These are phyloP conservation scores for Lophura swinhoii DNA, from an alignment of 2,797 vertebrate species.

Conservation along the genomic window DNA sequence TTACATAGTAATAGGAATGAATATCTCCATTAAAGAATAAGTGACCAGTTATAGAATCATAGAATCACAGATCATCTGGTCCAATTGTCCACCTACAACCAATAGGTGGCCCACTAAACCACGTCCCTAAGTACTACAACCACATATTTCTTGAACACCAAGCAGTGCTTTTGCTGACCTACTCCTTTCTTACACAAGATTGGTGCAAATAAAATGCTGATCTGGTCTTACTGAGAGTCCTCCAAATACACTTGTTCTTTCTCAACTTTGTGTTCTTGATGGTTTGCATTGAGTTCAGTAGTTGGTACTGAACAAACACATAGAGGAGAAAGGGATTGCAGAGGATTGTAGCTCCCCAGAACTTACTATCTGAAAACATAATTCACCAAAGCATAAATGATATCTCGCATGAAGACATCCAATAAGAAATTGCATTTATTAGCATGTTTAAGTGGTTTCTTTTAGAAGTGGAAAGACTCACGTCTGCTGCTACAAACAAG, in stretches of 20 bases:
- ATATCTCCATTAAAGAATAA: constrained; percentile 18
- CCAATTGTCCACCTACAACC: too few species aligned
- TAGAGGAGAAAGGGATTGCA: neutral
- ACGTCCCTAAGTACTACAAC: too few species aligned
- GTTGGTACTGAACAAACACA: neutral
- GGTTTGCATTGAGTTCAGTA: neutral
- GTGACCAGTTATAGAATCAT: neutral
- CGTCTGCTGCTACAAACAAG: neutral
- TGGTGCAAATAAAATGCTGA: neutral
- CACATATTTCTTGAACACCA: neutral
- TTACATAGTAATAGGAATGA: constrained; percentile 26
- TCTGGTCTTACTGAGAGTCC: neutral
- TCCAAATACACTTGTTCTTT: neutral
- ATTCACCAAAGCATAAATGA: neutral
- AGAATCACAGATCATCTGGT: too few species aligned
- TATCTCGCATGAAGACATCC: neutral
- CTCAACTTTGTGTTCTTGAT: neutral
- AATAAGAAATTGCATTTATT: constrained; percentile 14
- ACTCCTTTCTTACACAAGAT: neutral
- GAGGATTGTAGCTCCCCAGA: neutral
- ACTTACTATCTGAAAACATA: neutral
- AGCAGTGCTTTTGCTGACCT: neutral
- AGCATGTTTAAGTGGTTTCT: neutral
- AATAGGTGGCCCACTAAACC: too few species aligned
- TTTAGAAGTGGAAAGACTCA: neutral